Percentiles rank a stretch among this genome's conserved stretches.
phyloP scores from a whole-genome alignment of 1,140 invertebrate species.

The Drosophila melanica region DNA sequence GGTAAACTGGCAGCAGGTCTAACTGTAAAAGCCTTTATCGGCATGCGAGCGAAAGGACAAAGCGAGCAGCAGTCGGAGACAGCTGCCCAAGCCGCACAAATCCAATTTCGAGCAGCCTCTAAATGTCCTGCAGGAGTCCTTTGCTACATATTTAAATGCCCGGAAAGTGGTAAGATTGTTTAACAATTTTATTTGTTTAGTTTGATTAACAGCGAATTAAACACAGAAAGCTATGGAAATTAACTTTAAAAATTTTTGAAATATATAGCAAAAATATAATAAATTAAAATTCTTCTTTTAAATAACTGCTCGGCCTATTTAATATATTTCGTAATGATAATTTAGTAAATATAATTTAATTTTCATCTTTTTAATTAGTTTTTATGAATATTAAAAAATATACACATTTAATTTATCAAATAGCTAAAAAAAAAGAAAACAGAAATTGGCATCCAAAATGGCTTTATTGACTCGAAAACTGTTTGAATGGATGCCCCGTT shows the following conservation, averaged over 20 bases:
- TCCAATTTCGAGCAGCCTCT: slow-evolving; percentile 78
- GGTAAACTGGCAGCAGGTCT: slow-evolving; percentile 52
- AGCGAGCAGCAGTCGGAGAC: not conserved
- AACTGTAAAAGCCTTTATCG: slow-evolving; percentile 78
- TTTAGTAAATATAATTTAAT: no score
- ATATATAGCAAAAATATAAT: no score
- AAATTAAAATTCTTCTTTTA: no score
- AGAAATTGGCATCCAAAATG: slow-evolving; percentile 5
- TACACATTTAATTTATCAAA: slow-evolving; percentile 27
- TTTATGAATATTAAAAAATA: slow-evolving; percentile 7
- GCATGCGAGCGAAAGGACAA: slow-evolving; percentile 27
- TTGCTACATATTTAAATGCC: slow-evolving; percentile 7
- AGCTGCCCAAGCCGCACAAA: slow-evolving; percentile 62
- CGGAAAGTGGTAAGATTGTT: not conserved
- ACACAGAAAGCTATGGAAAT: no score
- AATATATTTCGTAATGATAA: no score
- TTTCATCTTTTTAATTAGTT: not conserved
- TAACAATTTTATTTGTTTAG: no score
- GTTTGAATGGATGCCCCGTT: no score
- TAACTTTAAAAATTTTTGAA: no score
- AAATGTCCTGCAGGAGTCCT: slow-evolving; percentile 62
- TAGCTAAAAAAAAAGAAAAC: slow-evolving; percentile 20
- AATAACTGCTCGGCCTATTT: no score
- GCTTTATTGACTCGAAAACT: slow-evolving; percentile 41
- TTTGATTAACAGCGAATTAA: no score